Base-by-base conservation (phyloP, 2,888 invertebrate genomes). In the Meganola albula region DNA sequence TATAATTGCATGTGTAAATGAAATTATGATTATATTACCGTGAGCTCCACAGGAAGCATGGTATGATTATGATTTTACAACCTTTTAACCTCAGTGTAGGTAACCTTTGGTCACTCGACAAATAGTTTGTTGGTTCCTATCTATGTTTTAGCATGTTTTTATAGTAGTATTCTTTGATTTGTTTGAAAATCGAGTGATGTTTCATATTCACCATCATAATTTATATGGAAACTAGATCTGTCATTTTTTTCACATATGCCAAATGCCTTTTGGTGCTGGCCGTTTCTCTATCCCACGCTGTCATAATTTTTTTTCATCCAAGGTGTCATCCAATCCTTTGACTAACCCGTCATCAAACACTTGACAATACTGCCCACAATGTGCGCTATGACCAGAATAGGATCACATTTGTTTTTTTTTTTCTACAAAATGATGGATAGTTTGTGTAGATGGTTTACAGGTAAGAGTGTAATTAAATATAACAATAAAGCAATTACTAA, bases 341-440 rank as follows among this genome's bases (percentile, higher is more conserved):
- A 61, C 51, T 58, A 53, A 57, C 58, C 64, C 61, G 50, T 59
- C 65, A 64, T 59, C 55, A 55, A 50, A 52, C 61, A 54, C 58
- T 43, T 40, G 34, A 64, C 73, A 77, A 76, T 65, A 48, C 53
- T 57, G 61, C 47, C 63, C 68, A 83, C 74, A 84, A 83, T 70
- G 54, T 71, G 61, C 72, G 67, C 55, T 79, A 74, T 84, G 84
- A 85, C 85, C 84, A 82, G 77, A 79, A 78, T 70, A 69, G 42
- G 64, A 65, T 51, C 77, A 76, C 61, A 68, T 73, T 72, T 76
- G 71, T 70, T 60, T 64, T 69, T 68, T 60, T 57, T 54, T 20
- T 10, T 2, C 41, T 52, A 45, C 55, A 64, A 65, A 16, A 47
- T 40, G 37, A 44, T 31, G 40, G 37, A 34, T 32, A 54, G n/a